Conservation (phyloP, 2,888 invertebrate species). For the Andrena marginata region DNA sequence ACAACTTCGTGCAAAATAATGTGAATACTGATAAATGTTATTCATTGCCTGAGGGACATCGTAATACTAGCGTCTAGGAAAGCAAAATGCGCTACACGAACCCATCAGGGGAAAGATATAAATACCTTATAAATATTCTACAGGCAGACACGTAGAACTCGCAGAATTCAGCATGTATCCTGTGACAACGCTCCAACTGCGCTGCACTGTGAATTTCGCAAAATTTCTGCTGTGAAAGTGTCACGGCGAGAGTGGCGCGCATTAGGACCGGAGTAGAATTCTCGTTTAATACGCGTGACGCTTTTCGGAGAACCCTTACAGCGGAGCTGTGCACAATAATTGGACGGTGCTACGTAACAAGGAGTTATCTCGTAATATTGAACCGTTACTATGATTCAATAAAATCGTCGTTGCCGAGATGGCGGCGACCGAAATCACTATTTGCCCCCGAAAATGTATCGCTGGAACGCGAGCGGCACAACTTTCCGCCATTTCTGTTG, state of each 20-base stretch:
- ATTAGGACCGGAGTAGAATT: slow-evolving; percentile 1
- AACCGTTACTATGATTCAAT: slow-evolving; percentile 12
- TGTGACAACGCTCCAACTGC: neutral
- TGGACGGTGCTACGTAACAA: slow-evolving; percentile 31
- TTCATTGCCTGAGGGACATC: neutral
- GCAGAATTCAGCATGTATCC: slow-evolving; percentile 29
- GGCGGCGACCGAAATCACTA: slow-evolving; percentile 15
- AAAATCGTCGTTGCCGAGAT: slow-evolving; percentile 19
- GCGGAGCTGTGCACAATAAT: slow-evolving; percentile 38
- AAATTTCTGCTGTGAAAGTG: slow-evolving; percentile 2
- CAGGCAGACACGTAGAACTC: neutral
- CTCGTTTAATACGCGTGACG: slow-evolving; percentile 41
- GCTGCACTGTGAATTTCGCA: slow-evolving; percentile 34
- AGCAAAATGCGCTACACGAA: neutral
- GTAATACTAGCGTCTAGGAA: neutral
- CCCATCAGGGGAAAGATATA: neutral
- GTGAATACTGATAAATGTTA: no score
- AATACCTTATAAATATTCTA: neutral
- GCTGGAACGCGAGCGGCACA: slow-evolving; percentile 20
- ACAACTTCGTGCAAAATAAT: no score
- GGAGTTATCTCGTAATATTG: neutral
- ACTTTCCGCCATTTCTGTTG: slow-evolving; percentile 25
- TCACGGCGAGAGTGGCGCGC: neutral
- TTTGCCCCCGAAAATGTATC: slow-evolving; percentile 29
- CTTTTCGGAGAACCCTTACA: slow-evolving; percentile 17